A percentile compares a stretch with the other conserved stretches of the same genome.
Evolutionary conservation across 2,888 invertebrate genomes (phyloP).

Genomic region (Esperia sulphurella): DNA sequence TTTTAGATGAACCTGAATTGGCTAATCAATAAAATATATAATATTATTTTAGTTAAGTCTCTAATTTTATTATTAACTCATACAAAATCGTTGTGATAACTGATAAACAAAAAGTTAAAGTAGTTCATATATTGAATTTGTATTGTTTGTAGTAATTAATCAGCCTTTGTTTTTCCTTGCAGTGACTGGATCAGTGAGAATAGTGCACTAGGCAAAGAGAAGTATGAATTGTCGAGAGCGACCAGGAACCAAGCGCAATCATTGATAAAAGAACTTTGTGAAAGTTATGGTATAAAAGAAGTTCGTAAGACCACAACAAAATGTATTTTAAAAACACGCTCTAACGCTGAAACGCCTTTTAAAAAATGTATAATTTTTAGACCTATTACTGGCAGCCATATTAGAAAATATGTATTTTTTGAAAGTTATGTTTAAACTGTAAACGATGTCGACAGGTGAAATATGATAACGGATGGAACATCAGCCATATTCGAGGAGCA

Average conservation of each 20-base stretch:
- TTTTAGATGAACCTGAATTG: no score
- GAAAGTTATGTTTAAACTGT: background rate
- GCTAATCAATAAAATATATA: no score
- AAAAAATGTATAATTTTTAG: no score
- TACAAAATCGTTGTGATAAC: no score
- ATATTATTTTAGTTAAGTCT: no score
- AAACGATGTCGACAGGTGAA: conserved; percentile 45
- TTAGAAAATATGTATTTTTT: background rate
- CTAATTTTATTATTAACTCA: no score
- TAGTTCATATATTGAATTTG: no score
- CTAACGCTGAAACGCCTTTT: background rate
- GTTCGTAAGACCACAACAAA: conserved; percentile 54
- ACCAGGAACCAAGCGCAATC: conserved; percentile 86
- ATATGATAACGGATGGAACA: conserved; percentile 94
- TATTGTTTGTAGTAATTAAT: no score
- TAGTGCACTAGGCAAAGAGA: conserved; percentile 81
- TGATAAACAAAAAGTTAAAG: no score
- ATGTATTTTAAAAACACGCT: background rate
- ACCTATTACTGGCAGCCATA: background rate
- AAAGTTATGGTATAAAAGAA: conserved; percentile 74
- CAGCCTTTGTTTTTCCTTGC: conserved; percentile 22
- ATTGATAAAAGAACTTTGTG: conserved; percentile 80
- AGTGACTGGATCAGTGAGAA: conserved; percentile 88
- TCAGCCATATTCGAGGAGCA: conserved; percentile 94
- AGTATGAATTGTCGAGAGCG: conserved; percentile 82